Evolutionary conservation across 2,113 vertebrate genomes (phyloP), one percentile per base, ranked within the genome.

Genomic region (Brachionichthys hirsutus): DNA sequence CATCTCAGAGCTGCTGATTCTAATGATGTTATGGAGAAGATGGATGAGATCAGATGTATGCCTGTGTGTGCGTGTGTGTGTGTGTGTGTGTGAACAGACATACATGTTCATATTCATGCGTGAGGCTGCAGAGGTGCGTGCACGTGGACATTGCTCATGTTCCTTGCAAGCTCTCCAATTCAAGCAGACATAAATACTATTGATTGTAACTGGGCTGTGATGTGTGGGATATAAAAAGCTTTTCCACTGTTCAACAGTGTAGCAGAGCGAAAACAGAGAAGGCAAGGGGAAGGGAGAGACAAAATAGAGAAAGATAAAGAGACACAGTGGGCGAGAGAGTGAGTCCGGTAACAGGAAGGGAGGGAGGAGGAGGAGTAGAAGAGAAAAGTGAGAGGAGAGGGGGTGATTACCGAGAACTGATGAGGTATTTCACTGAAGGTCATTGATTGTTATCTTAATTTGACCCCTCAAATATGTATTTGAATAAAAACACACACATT

Each of bases 151-250:
- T 48, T 82, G 74, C 76, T 49, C 67, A 16, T 83, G 76, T 59
- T 79, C 53, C 67, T 71, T 45, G n/a, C 68, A 66, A 84, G 78
- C 63, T 62, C 63, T 78, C 64, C 51, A 70, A 87, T 85, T 83
- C 82, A 70, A 77, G 85, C 80, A 86, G 84, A 87, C 85, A 86
- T 87, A 86, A 86, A 87, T 70, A 84, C 78, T 87, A 85, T 89
- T 84, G 87, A 89, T 84, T 86, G 82, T 85, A 87, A 87, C 85
- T 81, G 83, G 80, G 69, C 80, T 81, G 84, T 81, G 84, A 89
- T 86, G 84, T 87, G 87, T 82, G 82, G 85, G 87, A 86, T 83
- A 87, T 87, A 89, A 89, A 89, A 89, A 89, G 85, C 85, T 84
- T 86, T 84, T 83, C 80, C 75, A 77, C 69, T 35, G 72, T 82